phyloP scores from a whole-genome alignment of 2,113 vertebrate species.

The Desmodus rotundus region DNA sequence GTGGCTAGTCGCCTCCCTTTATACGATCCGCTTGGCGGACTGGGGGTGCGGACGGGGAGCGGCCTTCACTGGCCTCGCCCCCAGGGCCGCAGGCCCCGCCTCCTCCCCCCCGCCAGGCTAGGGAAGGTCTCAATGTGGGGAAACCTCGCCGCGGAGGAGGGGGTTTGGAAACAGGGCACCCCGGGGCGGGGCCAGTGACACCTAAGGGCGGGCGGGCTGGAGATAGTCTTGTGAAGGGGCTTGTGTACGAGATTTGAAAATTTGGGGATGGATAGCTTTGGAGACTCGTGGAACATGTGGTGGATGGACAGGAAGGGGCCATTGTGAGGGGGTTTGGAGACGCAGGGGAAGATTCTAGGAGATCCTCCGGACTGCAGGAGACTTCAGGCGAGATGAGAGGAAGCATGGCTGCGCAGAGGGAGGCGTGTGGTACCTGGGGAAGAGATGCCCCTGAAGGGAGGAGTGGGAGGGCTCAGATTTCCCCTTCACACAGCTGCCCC shows the following conservation, averaged over 20 bases:
- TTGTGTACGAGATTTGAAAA: neutral
- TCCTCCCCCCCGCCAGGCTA: accelerated
- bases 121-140: too few species aligned
- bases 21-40: conserved; percentile 9
- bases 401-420: neutral
- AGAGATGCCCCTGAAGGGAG: neutral
- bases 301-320: neutral
- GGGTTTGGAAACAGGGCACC: neutral
- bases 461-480: neutral
- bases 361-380: neutral
- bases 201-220: neutral
- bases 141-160: neutral
- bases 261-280: neutral
- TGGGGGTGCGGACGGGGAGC: neutral
- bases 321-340: neutral
- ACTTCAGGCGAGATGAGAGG: neutral
- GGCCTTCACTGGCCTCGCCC: neutral
- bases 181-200: neutral
- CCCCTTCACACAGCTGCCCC: neutral
- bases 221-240: neutral
- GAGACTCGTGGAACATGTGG: neutral
- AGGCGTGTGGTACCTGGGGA: neutral
- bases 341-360: neutral
- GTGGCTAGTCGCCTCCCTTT: conserved; percentile 34
- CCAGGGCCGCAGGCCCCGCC: conserved; percentile 8